A percentile compares a stretch with the other conserved stretches of the same genome.
Evolutionary conservation across 2,113 vertebrate species (phyloP).

Genomic region (Microtus pennsylvanicus): DNA sequence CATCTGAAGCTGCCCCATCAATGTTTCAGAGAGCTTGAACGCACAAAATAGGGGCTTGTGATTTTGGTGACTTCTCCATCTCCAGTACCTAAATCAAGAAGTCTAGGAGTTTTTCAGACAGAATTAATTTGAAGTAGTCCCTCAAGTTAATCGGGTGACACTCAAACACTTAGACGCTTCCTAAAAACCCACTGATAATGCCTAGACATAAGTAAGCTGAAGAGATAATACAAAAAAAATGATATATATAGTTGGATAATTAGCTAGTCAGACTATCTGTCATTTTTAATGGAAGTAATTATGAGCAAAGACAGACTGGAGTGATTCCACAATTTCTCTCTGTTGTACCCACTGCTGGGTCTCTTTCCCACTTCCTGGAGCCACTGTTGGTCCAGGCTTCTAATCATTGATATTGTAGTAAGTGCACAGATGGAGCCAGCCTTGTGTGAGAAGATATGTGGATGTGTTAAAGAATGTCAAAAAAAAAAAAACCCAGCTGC

Average conservation of each 20-base stretch:
- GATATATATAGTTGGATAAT: constrained; percentile 89
- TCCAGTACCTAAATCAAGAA: constrained; percentile 94
- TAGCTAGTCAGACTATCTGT: constrained; percentile 93
- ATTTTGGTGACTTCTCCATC: constrained; percentile 96
- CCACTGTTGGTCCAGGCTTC: no score
- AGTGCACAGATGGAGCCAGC: not conserved
- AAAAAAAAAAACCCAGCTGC: not conserved
- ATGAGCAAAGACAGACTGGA: constrained; percentile 92
- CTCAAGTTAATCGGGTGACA: constrained; percentile 95
- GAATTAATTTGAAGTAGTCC: constrained; percentile 91
- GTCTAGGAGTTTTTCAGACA: constrained; percentile 89
- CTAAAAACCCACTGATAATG: constrained; percentile 95
- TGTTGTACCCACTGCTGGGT: constrained; percentile 91
- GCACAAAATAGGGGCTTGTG: constrained; percentile 95
- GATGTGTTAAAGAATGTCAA: not conserved
- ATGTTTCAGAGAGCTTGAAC: constrained; percentile 94
- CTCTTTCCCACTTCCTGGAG: not conserved
- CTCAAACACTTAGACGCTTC: constrained; percentile 97
- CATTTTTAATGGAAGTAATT: constrained; percentile 93
- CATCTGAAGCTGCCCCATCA: constrained; percentile 93
- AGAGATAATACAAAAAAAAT: constrained; percentile 93
- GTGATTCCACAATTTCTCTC: constrained; percentile 84
- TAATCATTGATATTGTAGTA: not conserved
- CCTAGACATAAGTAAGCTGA: constrained; percentile 95
- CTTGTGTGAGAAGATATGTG: not conserved